Evolutionary conservation across 2,113 vertebrate species (phyloP), one percentile per base, ranked within the genome.

Genomic region (Dasyprocta punctata): DNA sequence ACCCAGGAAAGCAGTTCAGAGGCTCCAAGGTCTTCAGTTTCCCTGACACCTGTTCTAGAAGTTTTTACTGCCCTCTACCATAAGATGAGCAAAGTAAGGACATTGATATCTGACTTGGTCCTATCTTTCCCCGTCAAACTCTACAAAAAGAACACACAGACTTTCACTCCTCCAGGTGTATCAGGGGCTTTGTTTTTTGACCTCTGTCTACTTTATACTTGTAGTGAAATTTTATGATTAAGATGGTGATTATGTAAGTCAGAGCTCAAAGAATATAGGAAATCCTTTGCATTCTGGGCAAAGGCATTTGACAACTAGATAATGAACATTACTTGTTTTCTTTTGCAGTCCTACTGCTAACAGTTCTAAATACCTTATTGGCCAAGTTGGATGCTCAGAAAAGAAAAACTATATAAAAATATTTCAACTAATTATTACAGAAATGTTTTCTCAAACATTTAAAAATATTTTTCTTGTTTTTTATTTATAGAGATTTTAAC

Each of bases 391-490:
- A 22, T 88, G 5, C 28, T 84, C 52, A 16, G 20, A 83, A 90
- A 71, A 65, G 87, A n/a, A 78, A 92, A 84, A 33, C 26, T 67
- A 52, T 30, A 61, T 47, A 63, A 67, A 73, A 86, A 94, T 67
- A 86, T 38, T 95, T 96, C 24, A 61, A 89, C 75, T 82, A 89
- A 56, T 49, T 65, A 19, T 89, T 77, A 69, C 4, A 80, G 17
- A 63, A 83, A 47, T 54, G 28, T 61, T 61, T 54, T 61, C 16
- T 33, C 24, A 36, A 19, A 67, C 6, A 26, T 75, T 81, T 41
- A 14, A 9, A 85, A 47, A 90, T 52, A 71, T 58, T 9, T 49
- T 33, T 47, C 75, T 78, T 97, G 71, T 44, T 95, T 95, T 89
- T 82, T 61, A 49, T 92, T 65, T 81, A 78, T 11, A 73, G 56